These are phyloP conservation scores for Anolis apletophallus DNA, from an alignment of 2,797 vertebrate genomes.

Conservation along the genomic window DNA sequence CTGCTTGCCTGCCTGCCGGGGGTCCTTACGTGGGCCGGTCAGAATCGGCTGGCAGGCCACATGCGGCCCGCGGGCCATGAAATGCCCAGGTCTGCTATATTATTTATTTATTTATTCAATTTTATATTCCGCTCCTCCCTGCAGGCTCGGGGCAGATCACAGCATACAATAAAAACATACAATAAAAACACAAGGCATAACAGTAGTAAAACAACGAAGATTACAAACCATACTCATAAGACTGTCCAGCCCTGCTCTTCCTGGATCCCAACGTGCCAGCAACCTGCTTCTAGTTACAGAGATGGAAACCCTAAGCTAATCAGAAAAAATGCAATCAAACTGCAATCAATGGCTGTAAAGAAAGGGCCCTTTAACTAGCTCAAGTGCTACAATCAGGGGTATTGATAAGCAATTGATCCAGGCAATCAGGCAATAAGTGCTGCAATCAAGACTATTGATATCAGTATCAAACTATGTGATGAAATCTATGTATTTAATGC, in stretches of 20 bases:
- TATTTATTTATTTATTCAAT: no score
- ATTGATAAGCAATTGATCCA: not conserved
- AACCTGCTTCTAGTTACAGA: not conserved
- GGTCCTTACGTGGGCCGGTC: no score
- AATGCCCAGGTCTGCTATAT: no score
- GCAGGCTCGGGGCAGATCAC: no score
- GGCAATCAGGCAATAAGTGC: slow-evolving; percentile 22
- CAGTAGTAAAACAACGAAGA: no score
- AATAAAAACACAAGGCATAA: no score
- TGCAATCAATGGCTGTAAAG: not conserved
- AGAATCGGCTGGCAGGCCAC: no score
- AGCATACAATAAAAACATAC: no score
- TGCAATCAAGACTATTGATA: slow-evolving; percentile 21
- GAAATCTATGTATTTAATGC: slow-evolving; percentile 11
- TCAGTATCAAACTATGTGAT: accelerated
- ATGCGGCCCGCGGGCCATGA: no score
- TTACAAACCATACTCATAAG: not conserved
- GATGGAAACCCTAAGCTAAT: slow-evolving; percentile 10
- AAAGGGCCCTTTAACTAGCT: not conserved
- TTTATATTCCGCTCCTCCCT: no score
- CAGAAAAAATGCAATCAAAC: slow-evolving; percentile 37
- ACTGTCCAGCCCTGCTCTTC: not conserved
- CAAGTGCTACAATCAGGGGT: not conserved
- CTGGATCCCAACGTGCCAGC: not conserved
- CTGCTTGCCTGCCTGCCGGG: no score